These are phyloP conservation scores for Pogonocherus hispidulus DNA, from an alignment of 2,888 invertebrate species.

Conservation along the genomic window DNA sequence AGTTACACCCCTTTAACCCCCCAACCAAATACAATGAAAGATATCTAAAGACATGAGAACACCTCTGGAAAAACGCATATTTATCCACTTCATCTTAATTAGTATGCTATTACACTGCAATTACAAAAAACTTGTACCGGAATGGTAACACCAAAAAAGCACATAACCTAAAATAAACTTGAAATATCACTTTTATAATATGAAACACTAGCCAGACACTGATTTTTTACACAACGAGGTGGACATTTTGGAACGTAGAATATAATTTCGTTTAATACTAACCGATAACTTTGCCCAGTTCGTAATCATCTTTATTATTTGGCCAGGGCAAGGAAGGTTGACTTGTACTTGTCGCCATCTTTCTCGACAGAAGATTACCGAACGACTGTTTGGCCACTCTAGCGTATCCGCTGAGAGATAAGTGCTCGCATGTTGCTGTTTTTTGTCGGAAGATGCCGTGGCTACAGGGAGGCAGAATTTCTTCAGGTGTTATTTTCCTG, in stretches of 20 bases:
- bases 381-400: conserved; percentile 67
- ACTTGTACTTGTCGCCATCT: conserved; percentile 74
- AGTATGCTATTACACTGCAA: conserved; percentile 34
- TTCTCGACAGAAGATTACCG: conserved; percentile 73
- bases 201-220: conserved; percentile 32
- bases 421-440: conserved; percentile 70
- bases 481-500: conserved; percentile 74
- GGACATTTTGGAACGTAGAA: conserved; percentile 40
- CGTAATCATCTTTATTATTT: conserved; percentile 92
- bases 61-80: conserved; percentile 11
- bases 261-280: conserved; percentile 66
- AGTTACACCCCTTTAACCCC: background rate
- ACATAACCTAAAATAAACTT: conserved; percentile 61
- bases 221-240: conserved; percentile 41
- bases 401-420: conserved; percentile 65
- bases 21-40: background rate
- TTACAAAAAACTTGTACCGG: conserved; percentile 58
- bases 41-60: background rate
- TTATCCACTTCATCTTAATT: conserved; percentile 27
- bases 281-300: conserved; percentile 94
- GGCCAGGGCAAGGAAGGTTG: conserved; percentile 80
- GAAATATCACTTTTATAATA: conserved; percentile 28
- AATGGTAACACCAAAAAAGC: conserved; percentile 63
- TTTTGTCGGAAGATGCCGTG: conserved; percentile 75
- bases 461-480: conserved; percentile 74